Conservation (phyloP, 2,797 vertebrate genomes). For the Enteromius afrohamiltoni region DNA sequence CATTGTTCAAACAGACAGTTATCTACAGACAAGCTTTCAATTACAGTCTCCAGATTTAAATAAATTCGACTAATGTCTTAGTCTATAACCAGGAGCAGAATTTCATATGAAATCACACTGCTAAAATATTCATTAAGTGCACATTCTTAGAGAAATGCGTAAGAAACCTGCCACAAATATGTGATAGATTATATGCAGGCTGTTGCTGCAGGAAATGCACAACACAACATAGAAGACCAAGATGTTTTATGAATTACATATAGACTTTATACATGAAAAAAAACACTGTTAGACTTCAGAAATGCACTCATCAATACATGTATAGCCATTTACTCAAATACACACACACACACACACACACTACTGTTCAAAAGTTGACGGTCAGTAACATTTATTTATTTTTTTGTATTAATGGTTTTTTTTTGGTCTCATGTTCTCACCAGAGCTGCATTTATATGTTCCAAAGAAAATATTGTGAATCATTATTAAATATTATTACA, state of each 20-base stretch:
- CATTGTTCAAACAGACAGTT: not conserved
- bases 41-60: not conserved
- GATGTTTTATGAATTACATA: not conserved
- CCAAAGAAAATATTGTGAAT: not conserved
- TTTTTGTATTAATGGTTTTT: not conserved
- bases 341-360: too few species aligned
- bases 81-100: not conserved
- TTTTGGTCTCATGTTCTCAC: not conserved
- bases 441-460: not conserved
- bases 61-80: not conserved
- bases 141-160: not conserved
- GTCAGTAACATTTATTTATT: not conserved
- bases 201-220: not conserved
- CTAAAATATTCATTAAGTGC: constrained; percentile 21
- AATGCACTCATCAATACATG: not conserved
- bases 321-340: not conserved
- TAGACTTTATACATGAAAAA: not conserved
- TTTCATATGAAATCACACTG: not conserved
- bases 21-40: not conserved
- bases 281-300: not conserved
- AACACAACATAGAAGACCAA: constrained; percentile 14
- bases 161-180: not conserved
- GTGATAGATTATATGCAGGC: not conserved
- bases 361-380: not conserved
- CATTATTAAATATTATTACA: not conserved